Percentiles rank a stretch among this genome's conserved stretches.
These are phyloP conservation scores for Beaufortia kweichowensis DNA, from an alignment of 2,113 vertebrate species.

Conservation along the genomic window DNA sequence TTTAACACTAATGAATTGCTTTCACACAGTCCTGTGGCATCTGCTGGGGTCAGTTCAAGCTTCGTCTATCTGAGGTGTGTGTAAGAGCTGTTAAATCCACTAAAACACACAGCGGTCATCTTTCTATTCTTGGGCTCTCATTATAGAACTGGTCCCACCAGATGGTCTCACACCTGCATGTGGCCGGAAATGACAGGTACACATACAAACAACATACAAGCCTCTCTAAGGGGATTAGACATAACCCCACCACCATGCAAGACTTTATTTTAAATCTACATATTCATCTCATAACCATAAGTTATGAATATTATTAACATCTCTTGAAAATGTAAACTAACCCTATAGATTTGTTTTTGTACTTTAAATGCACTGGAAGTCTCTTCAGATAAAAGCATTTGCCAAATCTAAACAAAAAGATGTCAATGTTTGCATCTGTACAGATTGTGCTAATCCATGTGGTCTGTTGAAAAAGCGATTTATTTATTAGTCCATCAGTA, in stretches of 20 bases:
- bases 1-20: neutral
- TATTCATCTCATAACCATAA: neutral
- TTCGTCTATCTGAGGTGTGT: neutral
- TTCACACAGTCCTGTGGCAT: neutral
- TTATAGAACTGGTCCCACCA: neutral
- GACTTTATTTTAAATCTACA: constrained; percentile 10
- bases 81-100: neutral
- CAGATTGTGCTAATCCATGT: constrained; percentile 4
- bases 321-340: constrained; percentile 6
- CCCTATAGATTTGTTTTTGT: neutral
- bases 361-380: too few relatives aligned
- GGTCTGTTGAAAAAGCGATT: neutral
- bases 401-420: neutral
- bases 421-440: neutral
- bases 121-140: neutral
- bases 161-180: neutral
- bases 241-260: neutral
- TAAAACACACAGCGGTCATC: neutral
- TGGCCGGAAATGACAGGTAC: neutral
- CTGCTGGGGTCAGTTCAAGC: neutral
- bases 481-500: neutral
- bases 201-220: constrained; percentile 2
- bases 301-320: neutral
- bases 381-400: too few relatives aligned
- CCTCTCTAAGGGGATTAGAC: constrained; percentile 1